phyloP scores from a whole-genome alignment of 2,797 vertebrate species.

The Lacerta agilis region DNA sequence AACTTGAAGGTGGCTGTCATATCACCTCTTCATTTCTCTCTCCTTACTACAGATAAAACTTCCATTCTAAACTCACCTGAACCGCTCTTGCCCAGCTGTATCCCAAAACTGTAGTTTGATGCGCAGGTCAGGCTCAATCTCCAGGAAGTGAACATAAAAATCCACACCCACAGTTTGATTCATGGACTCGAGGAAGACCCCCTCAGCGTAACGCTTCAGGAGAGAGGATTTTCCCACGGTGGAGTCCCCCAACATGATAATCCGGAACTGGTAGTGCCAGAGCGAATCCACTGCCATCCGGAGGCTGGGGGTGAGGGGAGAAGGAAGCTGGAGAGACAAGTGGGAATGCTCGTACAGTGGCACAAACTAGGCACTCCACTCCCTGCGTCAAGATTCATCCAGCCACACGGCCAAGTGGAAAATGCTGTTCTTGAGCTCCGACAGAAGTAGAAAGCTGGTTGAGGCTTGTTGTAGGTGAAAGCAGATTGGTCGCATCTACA shows the following conservation, averaged over 20 bases:
- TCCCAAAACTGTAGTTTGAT: slow-evolving; percentile 92
- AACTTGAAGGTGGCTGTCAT: too few relatives aligned
- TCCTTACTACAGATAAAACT: neutral
- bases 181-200: slow-evolving; percentile 81
- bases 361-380: neutral
- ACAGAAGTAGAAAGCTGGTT: neutral
- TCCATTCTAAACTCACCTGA: slow-evolving; percentile 78
- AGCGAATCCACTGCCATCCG: slow-evolving; percentile 74
- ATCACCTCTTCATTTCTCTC: neutral
- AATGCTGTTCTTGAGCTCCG: neutral
- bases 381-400: too few relatives aligned
- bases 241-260: slow-evolving; percentile 90
- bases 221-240: slow-evolving; percentile 90
- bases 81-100: slow-evolving; percentile 89
- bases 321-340: slow-evolving; percentile 22
- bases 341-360: neutral
- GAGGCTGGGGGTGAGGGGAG: neutral
- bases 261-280: slow-evolving; percentile 91
- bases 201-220: slow-evolving; percentile 85
- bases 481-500: neutral
- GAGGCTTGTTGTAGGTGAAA: neutral
- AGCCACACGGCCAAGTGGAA: neutral
- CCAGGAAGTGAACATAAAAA: slow-evolving; percentile 88
- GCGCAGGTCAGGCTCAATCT: slow-evolving; percentile 82
- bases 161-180: slow-evolving; percentile 88